These are phyloP conservation scores for Zosterops japonicus DNA, from an alignment of 2,113 vertebrate genomes.

Conservation along the genomic window DNA sequence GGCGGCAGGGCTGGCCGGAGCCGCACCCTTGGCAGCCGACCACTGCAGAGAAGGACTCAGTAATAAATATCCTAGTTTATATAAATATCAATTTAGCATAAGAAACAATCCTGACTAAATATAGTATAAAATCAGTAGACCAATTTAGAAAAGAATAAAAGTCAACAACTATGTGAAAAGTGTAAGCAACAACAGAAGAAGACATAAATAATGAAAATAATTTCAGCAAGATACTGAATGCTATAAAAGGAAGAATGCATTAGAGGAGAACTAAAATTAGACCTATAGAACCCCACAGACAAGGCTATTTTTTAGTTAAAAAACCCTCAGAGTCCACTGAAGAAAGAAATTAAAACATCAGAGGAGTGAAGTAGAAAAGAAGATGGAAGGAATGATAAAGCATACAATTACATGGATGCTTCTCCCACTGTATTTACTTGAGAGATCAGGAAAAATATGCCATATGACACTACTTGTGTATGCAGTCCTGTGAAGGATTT, in stretches of 20 bases:
- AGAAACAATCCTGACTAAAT: background rate
- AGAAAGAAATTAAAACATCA: background rate
- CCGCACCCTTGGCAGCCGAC: too few relatives aligned
- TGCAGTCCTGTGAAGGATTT: background rate
- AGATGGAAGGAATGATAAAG: background rate
- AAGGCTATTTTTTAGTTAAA: background rate
- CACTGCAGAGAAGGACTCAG: too few relatives aligned
- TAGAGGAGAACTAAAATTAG: background rate
- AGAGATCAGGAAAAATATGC: background rate
- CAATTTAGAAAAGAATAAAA: slow-evolving; percentile 1
- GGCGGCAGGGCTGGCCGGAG: too few relatives aligned
- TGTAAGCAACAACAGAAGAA: background rate
- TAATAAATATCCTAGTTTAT: background rate
- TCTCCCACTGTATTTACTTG: background rate
- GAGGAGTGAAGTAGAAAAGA: background rate
- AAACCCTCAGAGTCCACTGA: background rate
- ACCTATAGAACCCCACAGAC: background rate
- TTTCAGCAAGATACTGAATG: background rate
- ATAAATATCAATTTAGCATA: background rate
- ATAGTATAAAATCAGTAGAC: background rate
- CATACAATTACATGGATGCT: background rate
- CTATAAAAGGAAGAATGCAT: background rate
- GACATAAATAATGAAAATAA: background rate
- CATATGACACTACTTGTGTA: background rate
- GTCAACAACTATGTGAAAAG: background rate